A percentile compares a stretch with the other conserved stretches of the same genome.
Evolutionary conservation across 2,888 invertebrate species (phyloP).

Genomic region (Xylota sylvarum): DNA sequence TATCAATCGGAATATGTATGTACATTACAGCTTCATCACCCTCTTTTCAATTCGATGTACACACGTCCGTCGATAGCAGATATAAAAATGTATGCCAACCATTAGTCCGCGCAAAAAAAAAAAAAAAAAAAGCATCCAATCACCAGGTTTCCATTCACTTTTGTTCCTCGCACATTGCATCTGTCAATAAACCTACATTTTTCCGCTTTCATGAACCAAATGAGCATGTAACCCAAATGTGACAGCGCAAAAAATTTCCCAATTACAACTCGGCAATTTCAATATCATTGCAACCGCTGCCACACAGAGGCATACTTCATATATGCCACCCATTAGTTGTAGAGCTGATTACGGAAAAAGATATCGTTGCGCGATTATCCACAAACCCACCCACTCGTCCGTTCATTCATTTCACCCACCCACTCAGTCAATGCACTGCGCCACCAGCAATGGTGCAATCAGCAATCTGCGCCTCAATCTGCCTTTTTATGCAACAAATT

Average conservation of each 20-base stretch:
- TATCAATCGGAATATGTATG: too few relatives aligned
- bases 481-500: slow-evolving; percentile 54
- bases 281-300: slow-evolving; percentile 4
- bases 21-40: not conserved
- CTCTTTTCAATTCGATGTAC: not conserved
- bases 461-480: slow-evolving; percentile 50
- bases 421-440: slow-evolving; percentile 7
- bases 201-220: slow-evolving; percentile 38
- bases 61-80: not conserved
- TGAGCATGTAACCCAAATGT: slow-evolving; percentile 67
- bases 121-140: not conserved
- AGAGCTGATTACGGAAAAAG: slow-evolving; percentile 53
- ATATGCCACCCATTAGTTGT: slow-evolving; percentile 49
- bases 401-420: slow-evolving; percentile 43
- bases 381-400: slow-evolving; percentile 37
- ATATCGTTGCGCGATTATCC: slow-evolving; percentile 60
- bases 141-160: not conserved
- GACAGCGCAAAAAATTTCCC: slow-evolving; percentile 42
- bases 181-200: slow-evolving; percentile 52
- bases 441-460: slow-evolving; percentile 17
- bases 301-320: not conserved
- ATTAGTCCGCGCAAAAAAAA: not conserved
- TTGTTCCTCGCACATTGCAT: slow-evolving; percentile 1
- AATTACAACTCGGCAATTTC: slow-evolving; percentile 49
- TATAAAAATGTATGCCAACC: not conserved